These are phyloP conservation scores for Erythrocebus patas DNA, from an alignment of 2,113 vertebrate genomes.

Conservation along the genomic window DNA sequence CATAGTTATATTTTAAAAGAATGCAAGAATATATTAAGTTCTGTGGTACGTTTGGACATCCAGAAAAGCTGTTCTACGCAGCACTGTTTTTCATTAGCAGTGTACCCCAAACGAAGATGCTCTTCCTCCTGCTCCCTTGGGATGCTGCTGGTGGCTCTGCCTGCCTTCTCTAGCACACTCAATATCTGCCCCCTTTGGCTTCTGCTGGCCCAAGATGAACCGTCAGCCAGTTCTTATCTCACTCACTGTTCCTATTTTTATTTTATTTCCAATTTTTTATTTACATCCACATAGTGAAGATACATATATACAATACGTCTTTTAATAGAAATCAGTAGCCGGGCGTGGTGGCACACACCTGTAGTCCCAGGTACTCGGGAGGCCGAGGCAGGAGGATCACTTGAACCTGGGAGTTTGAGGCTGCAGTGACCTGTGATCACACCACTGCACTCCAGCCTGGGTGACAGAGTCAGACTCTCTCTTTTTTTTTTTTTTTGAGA, in stretches of 20 bases:
- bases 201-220: constrained; percentile 9
- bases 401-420: no score
- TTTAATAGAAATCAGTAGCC: not conserved
- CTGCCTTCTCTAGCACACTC: not conserved
- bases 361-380: no score
- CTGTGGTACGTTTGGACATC: not conserved
- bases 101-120: not conserved
- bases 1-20: not conserved
- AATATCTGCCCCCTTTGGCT: not conserved
- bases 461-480: no score
- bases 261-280: constrained; percentile 25
- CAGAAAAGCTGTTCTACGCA: not conserved
- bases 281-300: not conserved
- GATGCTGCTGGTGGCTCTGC: not conserved
- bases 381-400: no score
- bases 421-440: no score
- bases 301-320: not conserved
- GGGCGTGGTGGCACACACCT: no score
- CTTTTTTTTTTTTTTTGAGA: no score
- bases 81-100: not conserved
- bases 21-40: not conserved
- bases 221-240: not conserved
- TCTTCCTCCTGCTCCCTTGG: not conserved
- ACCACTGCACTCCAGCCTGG: no score
- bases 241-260: constrained; percentile 10